Evolutionary conservation across 92 coral and sea anemone species (phyloP).

Genomic region (Desmophyllum pertusum): DNA sequence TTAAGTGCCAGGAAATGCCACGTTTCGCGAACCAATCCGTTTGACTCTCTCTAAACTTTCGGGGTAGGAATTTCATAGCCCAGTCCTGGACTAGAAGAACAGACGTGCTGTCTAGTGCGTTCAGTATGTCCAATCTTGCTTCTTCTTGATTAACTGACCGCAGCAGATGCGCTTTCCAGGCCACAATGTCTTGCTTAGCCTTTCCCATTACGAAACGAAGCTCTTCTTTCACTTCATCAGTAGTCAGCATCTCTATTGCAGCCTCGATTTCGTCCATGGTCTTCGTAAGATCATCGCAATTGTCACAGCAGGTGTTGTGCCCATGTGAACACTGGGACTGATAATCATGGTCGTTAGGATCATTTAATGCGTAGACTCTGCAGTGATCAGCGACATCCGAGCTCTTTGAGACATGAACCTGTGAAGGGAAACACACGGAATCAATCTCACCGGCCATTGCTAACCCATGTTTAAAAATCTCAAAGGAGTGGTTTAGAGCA

Average conservation of each 20-base stretch:
- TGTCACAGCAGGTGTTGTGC: conserved; percentile 57
- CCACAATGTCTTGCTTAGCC: conserved; percentile 47
- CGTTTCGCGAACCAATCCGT: conserved; percentile 66
- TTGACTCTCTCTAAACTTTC: conserved; percentile 60
- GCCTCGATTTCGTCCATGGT: too few species aligned
- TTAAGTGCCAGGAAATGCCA: conserved; percentile 66
- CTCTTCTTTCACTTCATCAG: too few species aligned
- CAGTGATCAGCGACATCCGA: conserved; percentile 67
- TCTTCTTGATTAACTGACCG: conserved; percentile 60
- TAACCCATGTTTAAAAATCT: too few species aligned
- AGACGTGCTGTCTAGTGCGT: conserved; percentile 41
- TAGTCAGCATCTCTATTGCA: too few species aligned
- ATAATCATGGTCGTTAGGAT: conserved; percentile 54
- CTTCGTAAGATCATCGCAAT: too few species aligned
- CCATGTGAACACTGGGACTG: conserved; percentile 54
- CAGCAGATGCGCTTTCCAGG: conserved; percentile 67
- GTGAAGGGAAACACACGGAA: neutral
- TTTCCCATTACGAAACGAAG: too few species aligned
- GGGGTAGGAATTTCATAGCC: conserved; percentile 41
- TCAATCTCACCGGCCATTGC: too few species aligned
- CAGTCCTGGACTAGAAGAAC: conserved; percentile 47
- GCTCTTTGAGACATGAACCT: conserved; percentile 69
- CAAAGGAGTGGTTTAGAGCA: too few species aligned
- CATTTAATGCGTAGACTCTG: conserved; percentile 62
- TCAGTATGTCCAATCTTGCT: conserved; percentile 44